Evolutionary conservation across 2,888 invertebrate genomes (phyloP).

Genomic region (Pristionchus maxplancki): DNA sequence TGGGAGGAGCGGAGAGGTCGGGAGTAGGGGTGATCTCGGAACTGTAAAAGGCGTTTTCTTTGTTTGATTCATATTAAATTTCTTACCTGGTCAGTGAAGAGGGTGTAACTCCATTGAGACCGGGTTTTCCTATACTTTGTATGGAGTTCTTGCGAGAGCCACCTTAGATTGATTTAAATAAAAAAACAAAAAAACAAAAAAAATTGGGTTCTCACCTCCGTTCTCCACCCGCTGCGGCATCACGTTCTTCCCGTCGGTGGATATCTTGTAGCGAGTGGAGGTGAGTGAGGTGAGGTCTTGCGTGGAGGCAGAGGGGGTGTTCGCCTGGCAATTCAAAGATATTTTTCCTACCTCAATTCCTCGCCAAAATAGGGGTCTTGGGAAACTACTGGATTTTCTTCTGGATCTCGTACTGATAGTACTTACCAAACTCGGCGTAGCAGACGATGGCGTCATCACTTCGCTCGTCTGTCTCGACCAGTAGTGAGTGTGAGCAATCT

Average conservation of each 20-base stretch:
- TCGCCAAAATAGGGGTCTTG: too few species aligned
- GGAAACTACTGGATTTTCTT: too few species aligned
- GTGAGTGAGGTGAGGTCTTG: conserved; percentile 58
- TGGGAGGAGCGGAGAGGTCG: neutral
- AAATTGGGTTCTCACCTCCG: too few species aligned
- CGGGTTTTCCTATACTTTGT: neutral
- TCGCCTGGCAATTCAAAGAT: conserved; percentile 55
- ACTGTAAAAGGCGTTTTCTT: neutral
- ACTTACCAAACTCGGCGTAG: conserved; percentile 60
- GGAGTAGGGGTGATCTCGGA: conserved; percentile 49
- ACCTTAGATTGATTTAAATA: neutral
- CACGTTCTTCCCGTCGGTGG: conserved; percentile 47
- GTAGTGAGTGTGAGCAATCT: conserved; percentile 98
- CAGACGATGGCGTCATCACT: conserved; percentile 59
- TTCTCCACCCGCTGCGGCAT: conserved; percentile 41
- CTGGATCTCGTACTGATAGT: too few species aligned
- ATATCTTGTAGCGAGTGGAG: conserved; percentile 53
- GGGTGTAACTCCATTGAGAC: neutral
- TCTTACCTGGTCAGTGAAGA: neutral
- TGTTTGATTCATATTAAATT: neutral
- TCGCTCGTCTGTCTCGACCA: conserved; percentile 80
- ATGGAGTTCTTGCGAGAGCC: conserved; percentile 41
- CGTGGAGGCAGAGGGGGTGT: conserved; percentile 68
- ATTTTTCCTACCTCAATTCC: too few species aligned
- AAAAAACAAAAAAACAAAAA: neutral